These are phyloP conservation scores for Haliclona indistincta DNA, from an alignment of 37 sponge, comb jelly and placozoan species.

Conservation along the genomic window DNA sequence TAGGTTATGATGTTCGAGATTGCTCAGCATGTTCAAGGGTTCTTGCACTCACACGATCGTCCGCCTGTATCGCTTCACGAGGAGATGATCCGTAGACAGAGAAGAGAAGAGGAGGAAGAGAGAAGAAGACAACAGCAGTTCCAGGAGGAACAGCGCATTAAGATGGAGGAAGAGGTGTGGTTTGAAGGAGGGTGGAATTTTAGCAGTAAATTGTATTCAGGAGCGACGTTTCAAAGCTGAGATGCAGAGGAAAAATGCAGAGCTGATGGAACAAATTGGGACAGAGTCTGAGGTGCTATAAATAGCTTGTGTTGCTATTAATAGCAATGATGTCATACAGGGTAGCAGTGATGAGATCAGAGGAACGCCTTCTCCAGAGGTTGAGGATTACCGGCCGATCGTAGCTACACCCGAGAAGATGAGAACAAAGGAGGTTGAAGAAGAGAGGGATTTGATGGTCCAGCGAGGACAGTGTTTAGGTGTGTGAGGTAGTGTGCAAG, in stretches of 20 bases:
- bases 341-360: background rate
- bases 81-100: slow-evolving; percentile 68
- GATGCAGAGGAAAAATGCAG: slow-evolving; percentile 32
- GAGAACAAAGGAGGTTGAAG: slow-evolving; percentile 3
- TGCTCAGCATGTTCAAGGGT: slow-evolving; percentile 46
- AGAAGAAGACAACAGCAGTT: slow-evolving; percentile 23
- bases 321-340: background rate
- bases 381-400: no score
- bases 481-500: slow-evolving; percentile 1
- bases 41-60: slow-evolving; percentile 67
- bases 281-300: slow-evolving; percentile 11
- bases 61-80: slow-evolving; percentile 67
- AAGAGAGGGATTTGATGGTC: background rate
- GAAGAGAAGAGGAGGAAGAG: slow-evolving; percentile 39
- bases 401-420: no score
- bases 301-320: background rate
- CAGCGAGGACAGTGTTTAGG: slow-evolving; percentile 63
- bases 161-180: slow-evolving; percentile 38
- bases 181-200: slow-evolving; percentile 1
- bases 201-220: background rate
- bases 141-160: slow-evolving; percentile 13
- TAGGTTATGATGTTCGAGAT: slow-evolving; percentile 75
- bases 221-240: slow-evolving; percentile 27
- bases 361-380: background rate
- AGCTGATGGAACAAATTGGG: slow-evolving; percentile 8